These are phyloP conservation scores for Thinocorus orbignyianus DNA, from an alignment of 2,113 vertebrate species.

Conservation along the genomic window DNA sequence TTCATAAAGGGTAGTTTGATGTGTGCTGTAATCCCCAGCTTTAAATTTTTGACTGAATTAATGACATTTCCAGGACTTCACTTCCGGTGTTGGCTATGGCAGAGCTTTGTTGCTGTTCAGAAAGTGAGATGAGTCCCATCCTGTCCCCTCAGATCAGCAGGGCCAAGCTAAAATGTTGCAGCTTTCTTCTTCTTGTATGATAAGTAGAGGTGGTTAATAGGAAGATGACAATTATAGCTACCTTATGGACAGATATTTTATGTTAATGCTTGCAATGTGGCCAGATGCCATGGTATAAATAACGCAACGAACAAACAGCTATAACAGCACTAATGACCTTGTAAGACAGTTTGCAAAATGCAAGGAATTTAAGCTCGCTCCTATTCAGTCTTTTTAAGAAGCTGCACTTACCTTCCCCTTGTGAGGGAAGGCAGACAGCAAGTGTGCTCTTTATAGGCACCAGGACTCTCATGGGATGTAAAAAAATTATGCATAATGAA, in stretches of 20 bases:
- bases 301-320: neutral
- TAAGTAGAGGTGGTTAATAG: conserved; percentile 3
- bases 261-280: conserved; percentile 23
- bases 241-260: conserved; percentile 49
- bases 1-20: neutral
- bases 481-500: conserved; percentile 35
- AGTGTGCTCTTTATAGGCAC: neutral
- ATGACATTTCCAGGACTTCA: neutral
- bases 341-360: conserved; percentile 23
- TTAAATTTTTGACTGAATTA: neutral
- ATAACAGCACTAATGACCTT: conserved; percentile 37
- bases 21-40: neutral
- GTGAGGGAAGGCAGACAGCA: neutral
- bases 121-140: neutral
- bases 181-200: neutral
- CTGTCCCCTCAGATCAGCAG: neutral
- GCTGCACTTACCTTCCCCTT: neutral
- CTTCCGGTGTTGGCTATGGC: neutral
- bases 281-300: conserved; percentile 31
- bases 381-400: neutral
- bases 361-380: neutral
- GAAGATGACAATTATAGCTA: conserved; percentile 23
- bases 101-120: neutral
- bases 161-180: neutral
- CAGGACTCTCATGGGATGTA: neutral